phyloP scores from a whole-genome alignment of 2,113 vertebrate species.

The Anseranas semipalmata region DNA sequence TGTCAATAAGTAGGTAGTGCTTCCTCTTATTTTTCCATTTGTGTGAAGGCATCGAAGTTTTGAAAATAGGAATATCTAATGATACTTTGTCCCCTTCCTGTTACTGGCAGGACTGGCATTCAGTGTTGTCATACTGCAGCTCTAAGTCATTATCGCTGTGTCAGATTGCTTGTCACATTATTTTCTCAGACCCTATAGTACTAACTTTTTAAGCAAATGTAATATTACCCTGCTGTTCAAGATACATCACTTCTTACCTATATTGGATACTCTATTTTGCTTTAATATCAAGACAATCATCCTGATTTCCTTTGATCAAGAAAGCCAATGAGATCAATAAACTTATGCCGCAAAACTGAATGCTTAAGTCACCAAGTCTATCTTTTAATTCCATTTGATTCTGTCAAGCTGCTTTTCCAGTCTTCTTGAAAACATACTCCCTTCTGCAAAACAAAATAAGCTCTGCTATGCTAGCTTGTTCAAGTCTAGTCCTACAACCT shows the following conservation, averaged over 20 bases:
- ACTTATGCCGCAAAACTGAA: neutral
- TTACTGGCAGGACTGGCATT: neutral
- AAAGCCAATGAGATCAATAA: neutral
- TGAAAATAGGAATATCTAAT: neutral
- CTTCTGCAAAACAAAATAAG: neutral
- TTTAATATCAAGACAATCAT: neutral
- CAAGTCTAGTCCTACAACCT: neutral
- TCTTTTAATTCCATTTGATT: neutral
- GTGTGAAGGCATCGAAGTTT: neutral
- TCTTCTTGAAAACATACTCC: neutral
- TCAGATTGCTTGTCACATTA: neutral
- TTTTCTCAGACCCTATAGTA: neutral
- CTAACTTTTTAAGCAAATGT: neutral
- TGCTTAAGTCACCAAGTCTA: neutral
- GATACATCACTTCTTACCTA: neutral
- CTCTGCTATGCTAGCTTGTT: neutral
- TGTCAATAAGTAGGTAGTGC: neutral
- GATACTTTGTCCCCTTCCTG: neutral
- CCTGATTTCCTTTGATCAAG: neutral
- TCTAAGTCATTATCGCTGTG: neutral
- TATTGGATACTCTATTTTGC: neutral
- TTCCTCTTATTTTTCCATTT: neutral
- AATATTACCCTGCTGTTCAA: neutral
- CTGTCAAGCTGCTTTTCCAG: neutral
- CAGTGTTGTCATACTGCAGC: neutral